These are phyloP conservation scores for Heliornis fulica DNA, from an alignment of 2,113 vertebrate species.

Conservation along the genomic window DNA sequence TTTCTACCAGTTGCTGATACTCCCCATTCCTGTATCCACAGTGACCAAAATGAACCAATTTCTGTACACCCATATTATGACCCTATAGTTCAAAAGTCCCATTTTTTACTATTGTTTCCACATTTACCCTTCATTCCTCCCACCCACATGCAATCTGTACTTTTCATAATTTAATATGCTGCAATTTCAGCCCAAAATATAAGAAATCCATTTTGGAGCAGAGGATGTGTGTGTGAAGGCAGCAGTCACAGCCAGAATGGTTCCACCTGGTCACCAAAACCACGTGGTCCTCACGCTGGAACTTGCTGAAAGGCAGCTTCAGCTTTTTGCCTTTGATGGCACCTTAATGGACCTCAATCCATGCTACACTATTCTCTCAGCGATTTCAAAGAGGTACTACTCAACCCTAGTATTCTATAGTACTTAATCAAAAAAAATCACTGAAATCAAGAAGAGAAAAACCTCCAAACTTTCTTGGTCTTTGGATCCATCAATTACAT, in stretches of 20 bases:
- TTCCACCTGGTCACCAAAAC: not conserved
- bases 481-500: not conserved
- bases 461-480: not conserved
- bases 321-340: not conserved
- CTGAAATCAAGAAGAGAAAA: not conserved
- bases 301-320: not conserved
- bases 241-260: not conserved
- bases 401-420: not conserved
- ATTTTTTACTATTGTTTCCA: not conserved
- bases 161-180: not conserved
- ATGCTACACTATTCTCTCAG: not conserved
- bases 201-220: not conserved
- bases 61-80: not conserved
- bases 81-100: not conserved
- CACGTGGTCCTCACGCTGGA: accelerated
- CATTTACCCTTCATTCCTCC: not conserved
- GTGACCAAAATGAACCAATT: not conserved
- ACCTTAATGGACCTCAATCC: not conserved
- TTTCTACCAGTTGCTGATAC: not conserved
- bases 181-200: not conserved
- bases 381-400: not conserved
- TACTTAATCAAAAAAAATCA: not conserved
- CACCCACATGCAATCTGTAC: not conserved
- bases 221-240: not conserved
- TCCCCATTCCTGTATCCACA: not conserved